These are phyloP conservation scores for Chondrilla cf. caribensis DNA, from an alignment of 37 sponge, comb jelly and placozoan species.

Conservation along the genomic window DNA sequence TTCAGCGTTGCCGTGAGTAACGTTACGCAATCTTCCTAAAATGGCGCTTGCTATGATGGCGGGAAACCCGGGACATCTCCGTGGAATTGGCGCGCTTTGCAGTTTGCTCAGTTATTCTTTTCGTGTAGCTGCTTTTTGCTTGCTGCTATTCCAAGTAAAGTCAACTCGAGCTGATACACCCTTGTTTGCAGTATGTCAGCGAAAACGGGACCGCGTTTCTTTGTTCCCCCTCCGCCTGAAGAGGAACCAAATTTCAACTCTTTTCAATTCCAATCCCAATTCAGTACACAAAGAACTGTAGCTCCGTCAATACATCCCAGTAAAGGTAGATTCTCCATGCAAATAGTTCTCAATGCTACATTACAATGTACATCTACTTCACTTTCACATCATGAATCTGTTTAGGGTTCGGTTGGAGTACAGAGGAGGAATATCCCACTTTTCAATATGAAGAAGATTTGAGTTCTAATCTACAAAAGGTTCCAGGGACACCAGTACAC, in stretches of 20 bases:
- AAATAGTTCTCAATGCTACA: too few species aligned
- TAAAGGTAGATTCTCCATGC: too few species aligned
- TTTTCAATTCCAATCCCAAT: constrained; percentile 24
- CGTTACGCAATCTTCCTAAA: background rate
- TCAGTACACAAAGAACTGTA: background rate
- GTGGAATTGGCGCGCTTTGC: too few species aligned
- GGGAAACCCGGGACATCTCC: too few species aligned
- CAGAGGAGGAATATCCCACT: too few species aligned
- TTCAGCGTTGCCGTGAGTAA: background rate
- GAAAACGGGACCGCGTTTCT: background rate
- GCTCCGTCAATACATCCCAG: background rate
- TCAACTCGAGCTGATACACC: background rate
- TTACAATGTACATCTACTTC: too few species aligned
- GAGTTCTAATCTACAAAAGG: constrained; percentile 21
- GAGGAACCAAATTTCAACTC: constrained; percentile 34
- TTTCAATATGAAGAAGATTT: too few species aligned
- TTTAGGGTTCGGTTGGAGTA: too few species aligned
- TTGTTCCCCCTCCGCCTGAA: constrained; percentile 59
- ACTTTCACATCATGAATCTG: too few species aligned
- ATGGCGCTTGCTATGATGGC: background rate
- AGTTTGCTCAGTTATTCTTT: too few species aligned
- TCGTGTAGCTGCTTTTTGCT: background rate
- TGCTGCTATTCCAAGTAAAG: too few species aligned
- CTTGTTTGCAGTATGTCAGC: background rate
- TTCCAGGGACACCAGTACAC: constrained; percentile 53